These are phyloP conservation scores for Nemotelus nigrinus DNA, from an alignment of 2,888 invertebrate species.

Conservation along the genomic window DNA sequence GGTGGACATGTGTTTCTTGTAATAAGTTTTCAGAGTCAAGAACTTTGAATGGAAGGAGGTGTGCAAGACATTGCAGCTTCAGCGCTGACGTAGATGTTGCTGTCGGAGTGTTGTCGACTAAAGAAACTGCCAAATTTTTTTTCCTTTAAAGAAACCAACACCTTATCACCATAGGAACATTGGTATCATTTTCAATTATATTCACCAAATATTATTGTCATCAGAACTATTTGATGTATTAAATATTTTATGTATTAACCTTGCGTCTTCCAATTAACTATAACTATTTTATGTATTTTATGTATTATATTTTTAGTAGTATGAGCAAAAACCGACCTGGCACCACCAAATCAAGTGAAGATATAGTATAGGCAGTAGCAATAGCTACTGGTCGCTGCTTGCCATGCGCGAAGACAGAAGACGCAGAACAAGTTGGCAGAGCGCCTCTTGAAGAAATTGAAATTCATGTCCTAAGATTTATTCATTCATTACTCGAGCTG, in stretches of 20 bases:
- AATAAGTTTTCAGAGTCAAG: not conserved
- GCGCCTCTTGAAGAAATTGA: conserved; percentile 48
- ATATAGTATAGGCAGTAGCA: conserved; percentile 7
- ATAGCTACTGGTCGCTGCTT: conserved; percentile 19
- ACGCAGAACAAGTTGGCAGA: conserved; percentile 14
- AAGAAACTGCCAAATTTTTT: not conserved
- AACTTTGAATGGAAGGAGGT: conserved; percentile 30
- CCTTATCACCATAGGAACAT: not conserved
- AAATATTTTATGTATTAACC: too few species aligned
- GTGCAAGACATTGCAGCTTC: conserved; percentile 38
- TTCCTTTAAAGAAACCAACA: not conserved
- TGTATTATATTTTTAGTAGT: too few species aligned
- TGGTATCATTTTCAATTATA: not conserved
- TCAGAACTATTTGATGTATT: too few species aligned
- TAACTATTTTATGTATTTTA: too few species aligned
- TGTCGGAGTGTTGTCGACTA: not conserved
- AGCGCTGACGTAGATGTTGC: not conserved
- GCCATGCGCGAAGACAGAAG: not conserved
- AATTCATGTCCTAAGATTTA: conserved; percentile 52
- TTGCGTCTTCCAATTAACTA: too few species aligned
- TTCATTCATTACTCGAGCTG: conserved; percentile 52
- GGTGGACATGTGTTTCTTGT: not conserved
- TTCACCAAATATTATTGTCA: too few species aligned
- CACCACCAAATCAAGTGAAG: not conserved
- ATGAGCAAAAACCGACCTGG: not conserved